These are phyloP conservation scores for Phrynosoma platyrhinos DNA, from an alignment of 2,113 vertebrate species.

Conservation along the genomic window DNA sequence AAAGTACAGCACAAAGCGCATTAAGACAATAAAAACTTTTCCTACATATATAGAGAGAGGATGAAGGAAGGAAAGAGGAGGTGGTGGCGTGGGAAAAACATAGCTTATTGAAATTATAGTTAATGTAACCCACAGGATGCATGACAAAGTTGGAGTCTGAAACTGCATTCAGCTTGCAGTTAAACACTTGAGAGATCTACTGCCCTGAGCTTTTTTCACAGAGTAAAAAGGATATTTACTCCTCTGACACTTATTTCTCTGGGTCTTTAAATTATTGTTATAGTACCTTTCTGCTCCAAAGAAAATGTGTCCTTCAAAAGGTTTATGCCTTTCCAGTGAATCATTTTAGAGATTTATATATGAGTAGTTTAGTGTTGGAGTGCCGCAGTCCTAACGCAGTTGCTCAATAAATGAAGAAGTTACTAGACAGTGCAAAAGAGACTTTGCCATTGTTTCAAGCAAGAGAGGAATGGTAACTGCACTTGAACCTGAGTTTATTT, in stretches of 20 bases:
- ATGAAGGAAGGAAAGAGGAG: conserved; percentile 2
- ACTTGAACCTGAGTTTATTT: conserved; percentile 4
- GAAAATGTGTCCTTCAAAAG: conserved; percentile 44
- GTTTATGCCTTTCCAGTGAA: conserved; percentile 53
- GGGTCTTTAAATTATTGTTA: conserved; percentile 66
- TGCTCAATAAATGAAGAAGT: conserved; percentile 57
- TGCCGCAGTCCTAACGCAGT: conserved; percentile 40
- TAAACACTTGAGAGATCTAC: conserved; percentile 56
- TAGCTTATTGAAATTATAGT: conserved; percentile 56
- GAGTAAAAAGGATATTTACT: conserved; percentile 62
- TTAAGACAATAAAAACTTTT: conserved; percentile 31
- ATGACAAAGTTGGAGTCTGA: conserved; percentile 51
- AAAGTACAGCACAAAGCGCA: conserved; percentile 34
- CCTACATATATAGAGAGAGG: conserved; percentile 10
- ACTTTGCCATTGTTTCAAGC: conserved; percentile 6
- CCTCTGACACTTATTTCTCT: conserved; percentile 50
- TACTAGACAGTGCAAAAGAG: neutral
- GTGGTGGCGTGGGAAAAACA: conserved; percentile 23
- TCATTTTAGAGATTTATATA: conserved; percentile 60
- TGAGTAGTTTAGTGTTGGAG: conserved; percentile 37
- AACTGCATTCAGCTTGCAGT: conserved; percentile 10
- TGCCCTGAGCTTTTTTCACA: conserved; percentile 38
- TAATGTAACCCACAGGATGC: conserved; percentile 11
- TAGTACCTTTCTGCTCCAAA: conserved; percentile 56
- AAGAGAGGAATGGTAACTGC: conserved; percentile 4